A percentile compares a stretch with the other conserved stretches of the same genome.
Conservation (phyloP, 2,113 vertebrate genomes). For the Athene noctua region DNA sequence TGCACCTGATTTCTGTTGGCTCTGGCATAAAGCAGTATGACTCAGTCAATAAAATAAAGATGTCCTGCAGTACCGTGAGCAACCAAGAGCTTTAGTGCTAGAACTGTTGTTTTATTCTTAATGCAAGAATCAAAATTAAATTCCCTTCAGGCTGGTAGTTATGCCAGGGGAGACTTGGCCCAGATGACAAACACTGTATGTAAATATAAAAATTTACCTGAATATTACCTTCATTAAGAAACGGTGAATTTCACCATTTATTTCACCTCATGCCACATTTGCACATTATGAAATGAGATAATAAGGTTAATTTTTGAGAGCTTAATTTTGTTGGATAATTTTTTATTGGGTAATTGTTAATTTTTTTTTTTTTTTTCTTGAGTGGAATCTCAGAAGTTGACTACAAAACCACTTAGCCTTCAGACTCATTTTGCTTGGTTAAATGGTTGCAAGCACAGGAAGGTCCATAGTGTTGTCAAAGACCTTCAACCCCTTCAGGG, state of each 20-base stretch:
- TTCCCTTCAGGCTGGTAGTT: neutral
- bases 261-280: neutral
- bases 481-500: neutral
- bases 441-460: fast-evolving
- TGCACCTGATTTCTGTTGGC: neutral
- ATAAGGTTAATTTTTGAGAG: neutral
- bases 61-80: neutral
- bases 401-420: neutral
- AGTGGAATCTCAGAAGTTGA: neutral
- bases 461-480: fast-evolving
- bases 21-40: neutral
- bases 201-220: neutral
- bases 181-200: neutral
- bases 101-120: neutral
- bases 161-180: neutral
- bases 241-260: neutral
- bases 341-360: neutral
- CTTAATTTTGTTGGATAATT: neutral
- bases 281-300: neutral
- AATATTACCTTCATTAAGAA: neutral
- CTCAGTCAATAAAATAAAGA: neutral
- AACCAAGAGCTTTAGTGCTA: neutral
- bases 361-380: neutral
- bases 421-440: neutral
- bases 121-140: neutral